Percentiles rank a stretch among this genome's conserved stretches.
These are phyloP conservation scores for Anoplolepis gracilipes DNA, from an alignment of 1,140 invertebrate genomes.

Conservation along the genomic window DNA sequence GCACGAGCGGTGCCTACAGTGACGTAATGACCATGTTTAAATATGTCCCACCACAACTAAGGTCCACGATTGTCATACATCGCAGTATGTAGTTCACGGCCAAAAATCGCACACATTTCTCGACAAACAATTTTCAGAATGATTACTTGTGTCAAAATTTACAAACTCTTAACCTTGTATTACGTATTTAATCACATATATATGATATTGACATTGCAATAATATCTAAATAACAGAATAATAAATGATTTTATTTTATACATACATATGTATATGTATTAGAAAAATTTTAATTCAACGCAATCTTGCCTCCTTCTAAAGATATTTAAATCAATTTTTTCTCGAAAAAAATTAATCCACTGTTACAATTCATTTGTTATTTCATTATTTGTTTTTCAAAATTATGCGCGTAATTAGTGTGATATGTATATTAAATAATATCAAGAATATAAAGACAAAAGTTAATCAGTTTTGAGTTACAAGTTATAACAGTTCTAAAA, in stretches of 20 bases:
- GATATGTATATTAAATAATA: no score
- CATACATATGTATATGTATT: no score
- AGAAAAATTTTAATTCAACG: no score
- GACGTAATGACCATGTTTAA: slow-evolving; percentile 1
- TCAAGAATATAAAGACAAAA: no score
- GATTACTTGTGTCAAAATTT: background rate
- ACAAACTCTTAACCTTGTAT: background rate
- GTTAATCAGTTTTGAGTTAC: no score
- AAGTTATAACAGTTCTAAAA: no score
- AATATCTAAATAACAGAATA: background rate
- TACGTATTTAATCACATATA: background rate
- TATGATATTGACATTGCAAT: background rate
- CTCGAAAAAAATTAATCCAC: no score
- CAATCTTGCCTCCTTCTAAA: no score
- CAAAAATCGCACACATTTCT: slow-evolving; percentile 8
- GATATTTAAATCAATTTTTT: no score
- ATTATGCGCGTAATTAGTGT: no score
- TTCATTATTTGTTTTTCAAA: no score
- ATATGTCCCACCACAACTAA: background rate
- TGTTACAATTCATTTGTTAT: no score
- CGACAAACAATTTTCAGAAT: background rate
- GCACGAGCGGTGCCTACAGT: background rate
- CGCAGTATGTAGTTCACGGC: background rate
- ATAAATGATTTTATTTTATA: background rate
- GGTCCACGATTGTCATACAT: background rate